These are phyloP conservation scores for Eclectus roratus DNA, from an alignment of 2,113 vertebrate species.

Conservation along the genomic window DNA sequence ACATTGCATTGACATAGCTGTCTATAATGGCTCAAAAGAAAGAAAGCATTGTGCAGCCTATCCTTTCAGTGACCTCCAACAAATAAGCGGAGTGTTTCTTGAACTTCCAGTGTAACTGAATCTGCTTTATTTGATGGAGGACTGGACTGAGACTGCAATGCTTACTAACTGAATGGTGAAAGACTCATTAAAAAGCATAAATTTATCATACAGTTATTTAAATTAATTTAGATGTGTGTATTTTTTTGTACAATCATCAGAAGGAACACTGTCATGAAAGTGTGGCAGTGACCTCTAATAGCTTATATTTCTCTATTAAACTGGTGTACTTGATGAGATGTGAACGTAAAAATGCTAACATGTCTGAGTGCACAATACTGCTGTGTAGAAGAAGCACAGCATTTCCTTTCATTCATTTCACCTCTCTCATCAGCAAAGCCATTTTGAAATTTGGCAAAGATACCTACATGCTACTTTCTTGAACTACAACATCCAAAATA, in stretches of 20 bases:
- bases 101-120: not conserved
- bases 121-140: not conserved
- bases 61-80: conserved; percentile 8
- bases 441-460: not conserved
- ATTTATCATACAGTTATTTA: not conserved
- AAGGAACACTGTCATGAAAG: not conserved
- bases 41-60: not conserved
- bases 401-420: not conserved
- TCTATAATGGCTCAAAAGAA: not conserved
- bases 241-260: not conserved
- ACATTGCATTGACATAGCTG: not conserved
- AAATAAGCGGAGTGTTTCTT: not conserved
- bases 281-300: not conserved
- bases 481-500: not conserved
- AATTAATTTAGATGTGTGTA: not conserved
- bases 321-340: not conserved
- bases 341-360: not conserved
- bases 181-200: not conserved
- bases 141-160: not conserved
- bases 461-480: not conserved
- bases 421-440: not conserved
- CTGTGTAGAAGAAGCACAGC: not conserved
- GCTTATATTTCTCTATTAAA: not conserved
- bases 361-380: not conserved
- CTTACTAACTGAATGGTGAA: not conserved